Evolutionary conservation across 2,797 vertebrate species (phyloP).

Genomic region (Caiman crocodilus): DNA sequence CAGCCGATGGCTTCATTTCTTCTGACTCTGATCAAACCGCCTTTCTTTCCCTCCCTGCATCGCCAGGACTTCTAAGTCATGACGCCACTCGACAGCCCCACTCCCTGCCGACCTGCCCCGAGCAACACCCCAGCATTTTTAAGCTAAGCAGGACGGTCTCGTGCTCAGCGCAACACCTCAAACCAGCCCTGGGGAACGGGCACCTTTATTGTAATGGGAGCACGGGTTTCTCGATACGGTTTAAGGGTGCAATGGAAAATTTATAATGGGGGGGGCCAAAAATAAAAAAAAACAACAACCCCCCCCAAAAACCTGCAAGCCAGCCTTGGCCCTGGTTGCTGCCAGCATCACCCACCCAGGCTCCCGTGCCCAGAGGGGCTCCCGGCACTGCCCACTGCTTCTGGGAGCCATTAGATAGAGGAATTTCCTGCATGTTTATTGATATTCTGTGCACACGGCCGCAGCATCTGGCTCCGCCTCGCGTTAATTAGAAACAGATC

Average conservation of each 20-base stretch:
- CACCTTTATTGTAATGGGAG: no score
- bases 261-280: no score
- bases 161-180: background rate
- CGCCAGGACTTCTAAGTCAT: background rate
- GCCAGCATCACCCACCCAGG: no score
- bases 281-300: no score
- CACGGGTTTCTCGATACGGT: background rate
- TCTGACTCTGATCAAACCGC: slow-evolving; percentile 94
- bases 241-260: no score
- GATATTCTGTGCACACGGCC: background rate
- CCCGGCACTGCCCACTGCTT: no score
- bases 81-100: background rate
- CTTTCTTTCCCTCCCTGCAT: slow-evolving; percentile 83
- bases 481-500: accelerated
- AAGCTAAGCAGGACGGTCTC: background rate
- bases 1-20: slow-evolving; percentile 93
- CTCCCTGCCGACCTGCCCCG: slow-evolving; percentile 19
- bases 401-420: accelerated
- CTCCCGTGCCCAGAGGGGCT: background rate
- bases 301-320: no score
- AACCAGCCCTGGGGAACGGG: background rate
- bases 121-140: background rate
- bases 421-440: background rate
- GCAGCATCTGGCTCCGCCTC: background rate
- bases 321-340: no score